Evolutionary conservation across 2,113 vertebrate genomes (phyloP).

Genomic region (Gyps fulvus): DNA sequence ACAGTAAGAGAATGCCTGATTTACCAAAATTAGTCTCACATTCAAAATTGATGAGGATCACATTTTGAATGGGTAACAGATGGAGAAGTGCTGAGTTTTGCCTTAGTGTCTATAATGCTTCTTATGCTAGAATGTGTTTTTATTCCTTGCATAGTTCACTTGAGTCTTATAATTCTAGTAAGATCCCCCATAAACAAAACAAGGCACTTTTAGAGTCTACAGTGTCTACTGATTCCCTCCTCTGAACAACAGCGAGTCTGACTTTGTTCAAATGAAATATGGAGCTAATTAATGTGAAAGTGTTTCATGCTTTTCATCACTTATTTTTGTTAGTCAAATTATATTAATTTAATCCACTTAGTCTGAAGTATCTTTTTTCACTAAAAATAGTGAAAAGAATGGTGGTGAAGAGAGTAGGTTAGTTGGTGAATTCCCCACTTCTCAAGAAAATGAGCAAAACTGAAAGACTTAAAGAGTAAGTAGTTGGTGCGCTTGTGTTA

Average conservation of each 20-base stretch:
- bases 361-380: background rate
- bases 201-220: background rate
- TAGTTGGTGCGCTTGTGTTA: background rate
- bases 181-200: slow-evolving; percentile 57
- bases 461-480: background rate
- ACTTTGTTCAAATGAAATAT: slow-evolving; percentile 21
- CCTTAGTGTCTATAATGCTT: slow-evolving; percentile 63
- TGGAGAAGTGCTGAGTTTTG: slow-evolving; percentile 74
- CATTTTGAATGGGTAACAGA: slow-evolving; percentile 73
- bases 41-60: slow-evolving; percentile 69
- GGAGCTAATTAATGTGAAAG: slow-evolving; percentile 51
- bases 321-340: slow-evolving; percentile 11
- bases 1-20: slow-evolving; percentile 39
- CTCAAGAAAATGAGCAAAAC: background rate
- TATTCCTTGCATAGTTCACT: slow-evolving; percentile 68
- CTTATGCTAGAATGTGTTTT: slow-evolving; percentile 68
- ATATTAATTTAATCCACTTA: background rate
- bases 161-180: slow-evolving; percentile 48
- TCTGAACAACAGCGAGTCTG: background rate
- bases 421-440: background rate
- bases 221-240: background rate
- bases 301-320: background rate
- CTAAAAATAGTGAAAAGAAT: background rate
- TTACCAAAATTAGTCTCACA: slow-evolving; percentile 59
- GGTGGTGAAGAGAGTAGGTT: background rate